Evolutionary conservation across 2,888 invertebrate species (phyloP).

Genomic region (Epistrophella euchroma): DNA sequence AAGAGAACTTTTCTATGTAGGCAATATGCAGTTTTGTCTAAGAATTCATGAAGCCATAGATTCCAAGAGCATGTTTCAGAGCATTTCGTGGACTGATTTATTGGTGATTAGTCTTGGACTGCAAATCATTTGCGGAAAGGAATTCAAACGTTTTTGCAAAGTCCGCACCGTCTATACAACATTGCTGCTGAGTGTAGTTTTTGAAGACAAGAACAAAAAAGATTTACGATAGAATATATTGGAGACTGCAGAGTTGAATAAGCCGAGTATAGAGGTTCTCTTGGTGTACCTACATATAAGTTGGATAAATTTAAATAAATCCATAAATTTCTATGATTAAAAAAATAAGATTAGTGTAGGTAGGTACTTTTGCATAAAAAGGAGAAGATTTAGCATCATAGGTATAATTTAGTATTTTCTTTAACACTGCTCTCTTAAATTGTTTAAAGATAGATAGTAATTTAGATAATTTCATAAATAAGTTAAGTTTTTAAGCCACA

Average conservation of each 20-base stretch:
- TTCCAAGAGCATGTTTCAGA: slow-evolving; percentile 41
- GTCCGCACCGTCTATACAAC: neutral
- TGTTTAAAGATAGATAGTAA: too few species aligned
- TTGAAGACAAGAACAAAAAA: slow-evolving; percentile 7
- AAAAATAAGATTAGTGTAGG: neutral
- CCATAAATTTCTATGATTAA: slow-evolving; percentile 3
- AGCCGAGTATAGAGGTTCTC: neutral
- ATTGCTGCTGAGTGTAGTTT: neutral
- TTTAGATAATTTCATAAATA: too few species aligned
- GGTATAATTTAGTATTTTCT: too few species aligned
- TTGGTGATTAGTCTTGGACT: slow-evolving; percentile 68
- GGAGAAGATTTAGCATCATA: neutral
- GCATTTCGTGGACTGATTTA: slow-evolving; percentile 60
- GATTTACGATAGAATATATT: slow-evolving; percentile 8
- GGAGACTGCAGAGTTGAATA: neutral
- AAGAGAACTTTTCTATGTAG: slow-evolving; percentile 3
- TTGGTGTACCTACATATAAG: too few species aligned
- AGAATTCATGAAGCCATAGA: slow-evolving; percentile 61
- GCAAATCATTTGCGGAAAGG: slow-evolving; percentile 50
- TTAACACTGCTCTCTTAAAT: too few species aligned
- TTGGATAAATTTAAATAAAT: slow-evolving; percentile 42
- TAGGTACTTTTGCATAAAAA: neutral
- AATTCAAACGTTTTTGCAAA: slow-evolving; percentile 21
- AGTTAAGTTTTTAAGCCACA: too few species aligned
- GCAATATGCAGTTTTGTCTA: slow-evolving; percentile 65